phyloP scores from a whole-genome alignment of 2,113 vertebrate genomes.

The Rhadina sibilatrix region DNA sequence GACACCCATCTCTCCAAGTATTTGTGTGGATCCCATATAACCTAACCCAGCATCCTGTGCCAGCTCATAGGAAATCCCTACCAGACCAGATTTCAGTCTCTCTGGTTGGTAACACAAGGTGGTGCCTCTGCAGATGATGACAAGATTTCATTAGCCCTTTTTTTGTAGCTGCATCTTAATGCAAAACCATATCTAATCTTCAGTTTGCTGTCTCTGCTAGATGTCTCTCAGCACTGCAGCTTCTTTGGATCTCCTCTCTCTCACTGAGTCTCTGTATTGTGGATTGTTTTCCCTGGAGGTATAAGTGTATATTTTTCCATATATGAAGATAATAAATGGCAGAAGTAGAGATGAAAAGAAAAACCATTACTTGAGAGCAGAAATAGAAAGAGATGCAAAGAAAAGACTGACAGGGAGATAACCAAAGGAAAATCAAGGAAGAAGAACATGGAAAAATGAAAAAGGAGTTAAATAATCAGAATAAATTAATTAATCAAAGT shows the following conservation, averaged over 20 bases:
- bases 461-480: constrained; percentile 69
- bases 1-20: not conserved
- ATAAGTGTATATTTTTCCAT: constrained; percentile 64
- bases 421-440: constrained; percentile 38
- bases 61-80: not conserved
- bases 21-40: not conserved
- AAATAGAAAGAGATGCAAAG: constrained; percentile 29
- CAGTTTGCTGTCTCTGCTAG: constrained; percentile 37
- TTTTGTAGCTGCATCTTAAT: not conserved
- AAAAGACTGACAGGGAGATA: constrained; percentile 68
- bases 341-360: constrained; percentile 49
- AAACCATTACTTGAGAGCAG: constrained; percentile 23
- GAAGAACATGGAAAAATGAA: constrained; percentile 30
- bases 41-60: not conserved
- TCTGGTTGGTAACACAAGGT: not conserved
- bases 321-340: constrained; percentile 69
- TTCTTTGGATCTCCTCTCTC: constrained; percentile 2
- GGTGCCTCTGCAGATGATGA: constrained; percentile 36
- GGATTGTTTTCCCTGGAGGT: constrained; percentile 56
- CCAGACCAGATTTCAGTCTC: not conserved
- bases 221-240: constrained; percentile 26
- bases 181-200: constrained; percentile 42
- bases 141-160: constrained; percentile 48
- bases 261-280: not conserved
- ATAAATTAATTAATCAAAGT: constrained; percentile 71